phyloP scores from a whole-genome alignment of 2,888 invertebrate genomes.

The Phengaris arion region DNA sequence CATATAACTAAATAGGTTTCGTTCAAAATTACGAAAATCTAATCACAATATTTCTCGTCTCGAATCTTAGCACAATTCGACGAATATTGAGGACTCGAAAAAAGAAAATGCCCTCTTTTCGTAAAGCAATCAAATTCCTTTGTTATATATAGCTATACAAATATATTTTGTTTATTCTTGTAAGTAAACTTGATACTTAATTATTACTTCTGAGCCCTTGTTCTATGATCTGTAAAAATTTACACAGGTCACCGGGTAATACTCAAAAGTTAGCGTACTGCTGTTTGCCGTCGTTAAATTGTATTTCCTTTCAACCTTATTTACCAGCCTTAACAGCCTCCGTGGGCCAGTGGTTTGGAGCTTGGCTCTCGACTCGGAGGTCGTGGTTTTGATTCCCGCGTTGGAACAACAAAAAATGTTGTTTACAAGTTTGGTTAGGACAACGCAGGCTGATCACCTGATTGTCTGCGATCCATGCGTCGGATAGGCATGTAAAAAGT shows the following conservation, averaged over 20 bases:
- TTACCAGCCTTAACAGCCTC: too few relatives aligned
- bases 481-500: too few relatives aligned
- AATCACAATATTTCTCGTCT: conserved; percentile 22
- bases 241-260: not conserved
- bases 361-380: too few relatives aligned
- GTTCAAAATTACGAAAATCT: not conserved
- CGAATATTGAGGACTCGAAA: conserved; percentile 15
- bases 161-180: not conserved
- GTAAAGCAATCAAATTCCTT: not conserved
- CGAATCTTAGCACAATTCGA: not conserved
- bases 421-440: too few relatives aligned
- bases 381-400: too few relatives aligned
- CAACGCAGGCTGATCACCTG: too few relatives aligned
- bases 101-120: not conserved
- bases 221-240: conserved; percentile 8
- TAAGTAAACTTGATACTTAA: not conserved
- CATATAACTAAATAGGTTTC: not conserved
- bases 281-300: too few relatives aligned
- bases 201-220: not conserved
- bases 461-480: too few relatives aligned
- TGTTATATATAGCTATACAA: not conserved
- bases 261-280: conserved; percentile 25
- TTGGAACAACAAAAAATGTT: too few relatives aligned
- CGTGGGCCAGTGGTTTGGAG: too few relatives aligned
- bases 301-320: too few relatives aligned